Evolutionary conservation across 2,797 vertebrate genomes (phyloP), one percentile per base, ranked within the genome.

Genomic region (Scyliorhinus canicula): DNA sequence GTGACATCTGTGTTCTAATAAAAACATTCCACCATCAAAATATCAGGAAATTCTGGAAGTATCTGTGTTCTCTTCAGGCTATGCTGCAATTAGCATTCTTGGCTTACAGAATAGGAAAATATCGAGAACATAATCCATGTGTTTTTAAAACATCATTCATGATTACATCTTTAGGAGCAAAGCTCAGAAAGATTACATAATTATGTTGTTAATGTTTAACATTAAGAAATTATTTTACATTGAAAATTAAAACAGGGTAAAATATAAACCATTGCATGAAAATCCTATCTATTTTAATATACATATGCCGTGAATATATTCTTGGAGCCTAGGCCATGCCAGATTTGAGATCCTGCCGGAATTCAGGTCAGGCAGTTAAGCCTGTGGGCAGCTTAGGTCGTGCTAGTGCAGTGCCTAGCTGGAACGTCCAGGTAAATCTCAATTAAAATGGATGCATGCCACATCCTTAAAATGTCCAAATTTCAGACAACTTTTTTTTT

Each of bases 41-140:
- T 97, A 97, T 97, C 97, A 98, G 97, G 97, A 98, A 98, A 97
- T 97, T 96, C 97, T 97, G 95, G 97, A 97, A 97, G 97, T 97
- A 97, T 97, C 96, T 93, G 96, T 97, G 96, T 96, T 97, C 97
- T 96, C 97, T 97, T 97, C 97, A 97, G 97, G 97, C 97, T 97
- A 97, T 97, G 97, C 97, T 97, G 96, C 97, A 97, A 97, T 97
- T 97, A 97, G 97, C 96, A 55, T 95, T 97, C 96, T 96, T 97
- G 97, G 97, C 97, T 96, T 96, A 96, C 95, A 96, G 96, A 97
- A 96, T 96, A 97, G 96, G 96, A 96, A 97, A 86, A 96, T 95
- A 95, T 96, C 96, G 96, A 96, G 96, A 96, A 95, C 95, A 96
- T 95, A 96, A 96, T 96, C 97, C 97, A 97, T 97, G 96, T 96